phyloP scores from a whole-genome alignment of 2,113 vertebrate genomes.

The Catagonus wagneri region DNA sequence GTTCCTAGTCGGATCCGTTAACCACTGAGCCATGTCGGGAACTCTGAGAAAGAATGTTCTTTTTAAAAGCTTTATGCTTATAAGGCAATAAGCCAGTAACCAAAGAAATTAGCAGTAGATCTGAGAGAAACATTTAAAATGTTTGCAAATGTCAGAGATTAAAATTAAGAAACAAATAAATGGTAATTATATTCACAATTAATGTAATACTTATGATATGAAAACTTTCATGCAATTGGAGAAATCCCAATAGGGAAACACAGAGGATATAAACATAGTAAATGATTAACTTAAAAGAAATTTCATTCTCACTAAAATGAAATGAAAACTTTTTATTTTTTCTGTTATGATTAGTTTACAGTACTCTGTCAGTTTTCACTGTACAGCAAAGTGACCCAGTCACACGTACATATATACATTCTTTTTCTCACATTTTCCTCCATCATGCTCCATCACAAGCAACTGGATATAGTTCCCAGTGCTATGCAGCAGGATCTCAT shows the following conservation, averaged over 20 bases:
- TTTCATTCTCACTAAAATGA: neutral
- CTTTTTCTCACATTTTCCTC: no score
- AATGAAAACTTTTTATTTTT: neutral
- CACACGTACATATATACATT: no score
- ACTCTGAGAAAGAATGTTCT: no score
- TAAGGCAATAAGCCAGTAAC: neutral
- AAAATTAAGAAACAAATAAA: constrained; percentile 35
- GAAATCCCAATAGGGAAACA: neutral
- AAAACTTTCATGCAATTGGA: neutral
- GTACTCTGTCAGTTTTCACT: no score
- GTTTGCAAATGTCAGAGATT: neutral
- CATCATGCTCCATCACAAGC: no score
- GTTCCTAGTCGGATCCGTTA: no score
- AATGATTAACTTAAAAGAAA: neutral
- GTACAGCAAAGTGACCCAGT: no score
- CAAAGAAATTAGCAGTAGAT: neutral
- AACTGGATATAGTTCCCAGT: no score
- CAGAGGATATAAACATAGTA: neutral
- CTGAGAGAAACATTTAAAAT: neutral
- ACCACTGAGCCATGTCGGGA: no score
- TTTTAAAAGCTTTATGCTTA: neutral
- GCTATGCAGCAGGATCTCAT: no score
- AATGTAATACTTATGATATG: neutral
- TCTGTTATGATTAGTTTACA: no score
- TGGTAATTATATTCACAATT: constrained; percentile 1